Conservation (phyloP, 2,113 vertebrate genomes). For the Arvicanthis niloticus region DNA sequence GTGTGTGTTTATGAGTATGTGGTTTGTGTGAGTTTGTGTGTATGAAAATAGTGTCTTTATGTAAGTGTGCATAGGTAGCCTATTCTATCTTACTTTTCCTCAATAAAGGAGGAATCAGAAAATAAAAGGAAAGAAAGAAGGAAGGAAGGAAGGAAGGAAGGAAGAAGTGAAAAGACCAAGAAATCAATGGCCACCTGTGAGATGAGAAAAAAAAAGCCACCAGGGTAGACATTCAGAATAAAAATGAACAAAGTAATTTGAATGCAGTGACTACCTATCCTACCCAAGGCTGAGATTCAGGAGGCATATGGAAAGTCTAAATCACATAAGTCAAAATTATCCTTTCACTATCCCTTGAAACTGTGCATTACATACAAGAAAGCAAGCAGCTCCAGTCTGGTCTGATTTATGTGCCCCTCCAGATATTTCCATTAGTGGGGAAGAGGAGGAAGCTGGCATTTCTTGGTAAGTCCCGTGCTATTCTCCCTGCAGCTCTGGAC, state of each 20-base stretch:
- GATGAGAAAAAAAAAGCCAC: neutral
- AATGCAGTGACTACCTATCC: neutral
- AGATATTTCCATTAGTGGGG: neutral
- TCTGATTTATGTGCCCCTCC: constrained; percentile 11
- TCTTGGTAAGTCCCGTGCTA: neutral
- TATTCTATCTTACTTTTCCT: neutral
- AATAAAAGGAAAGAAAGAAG: too few relatives aligned
- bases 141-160: neutral
- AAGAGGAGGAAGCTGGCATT: constrained; percentile 1
- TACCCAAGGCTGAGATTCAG: constrained; percentile 13
- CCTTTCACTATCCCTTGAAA: constrained; percentile 44
- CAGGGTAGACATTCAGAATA: neutral
- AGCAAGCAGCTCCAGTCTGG: neutral
- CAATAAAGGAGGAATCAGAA: neutral
- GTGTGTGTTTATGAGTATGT: neutral
- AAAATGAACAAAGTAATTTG: constrained; percentile 14
- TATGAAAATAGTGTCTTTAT: neutral
- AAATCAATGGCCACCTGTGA: neutral
- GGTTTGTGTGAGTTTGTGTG: neutral
- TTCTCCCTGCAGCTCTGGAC: neutral
- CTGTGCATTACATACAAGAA: neutral
- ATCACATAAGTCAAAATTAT: constrained; percentile 43
- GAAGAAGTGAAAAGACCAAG: neutral
- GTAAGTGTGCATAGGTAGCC: neutral
- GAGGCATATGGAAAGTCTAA: constrained; percentile 36